Evolutionary conservation across 2,797 vertebrate species (phyloP).

Genomic region (Chaetodon trifasciatus): DNA sequence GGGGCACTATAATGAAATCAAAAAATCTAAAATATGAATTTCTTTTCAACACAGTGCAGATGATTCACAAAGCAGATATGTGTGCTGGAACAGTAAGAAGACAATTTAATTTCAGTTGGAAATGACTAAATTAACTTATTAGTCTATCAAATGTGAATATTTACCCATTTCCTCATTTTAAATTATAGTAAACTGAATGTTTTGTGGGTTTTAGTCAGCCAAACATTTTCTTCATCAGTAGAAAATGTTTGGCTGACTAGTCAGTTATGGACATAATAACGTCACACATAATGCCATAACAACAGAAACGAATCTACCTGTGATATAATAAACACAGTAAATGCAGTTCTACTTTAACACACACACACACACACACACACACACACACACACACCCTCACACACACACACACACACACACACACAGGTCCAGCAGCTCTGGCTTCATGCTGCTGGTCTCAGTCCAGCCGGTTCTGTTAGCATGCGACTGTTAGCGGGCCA

Average conservation of each 20-base stretch:
- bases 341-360: not conserved
- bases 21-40: not conserved
- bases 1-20: not conserved
- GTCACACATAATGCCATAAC: too few species aligned
- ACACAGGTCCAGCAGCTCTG: constrained; percentile 10
- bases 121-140: not conserved
- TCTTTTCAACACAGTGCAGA: too few species aligned
- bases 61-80: too few species aligned
- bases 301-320: not conserved
- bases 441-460: constrained; percentile 22
- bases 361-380: too few species aligned
- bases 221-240: not conserved
- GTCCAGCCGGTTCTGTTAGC: constrained; percentile 42
- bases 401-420: constrained; percentile 4
- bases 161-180: not conserved
- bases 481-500: constrained; percentile 52
- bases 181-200: not conserved
- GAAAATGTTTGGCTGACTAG: not conserved
- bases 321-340: not conserved
- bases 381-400: not conserved
- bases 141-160: not conserved
- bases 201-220: not conserved
- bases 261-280: not conserved
- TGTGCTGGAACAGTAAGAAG: too few species aligned
- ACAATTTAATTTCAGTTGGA: not conserved